Conservation (phyloP, 2,888 invertebrate genomes). For the Cotesia congregata region DNA sequence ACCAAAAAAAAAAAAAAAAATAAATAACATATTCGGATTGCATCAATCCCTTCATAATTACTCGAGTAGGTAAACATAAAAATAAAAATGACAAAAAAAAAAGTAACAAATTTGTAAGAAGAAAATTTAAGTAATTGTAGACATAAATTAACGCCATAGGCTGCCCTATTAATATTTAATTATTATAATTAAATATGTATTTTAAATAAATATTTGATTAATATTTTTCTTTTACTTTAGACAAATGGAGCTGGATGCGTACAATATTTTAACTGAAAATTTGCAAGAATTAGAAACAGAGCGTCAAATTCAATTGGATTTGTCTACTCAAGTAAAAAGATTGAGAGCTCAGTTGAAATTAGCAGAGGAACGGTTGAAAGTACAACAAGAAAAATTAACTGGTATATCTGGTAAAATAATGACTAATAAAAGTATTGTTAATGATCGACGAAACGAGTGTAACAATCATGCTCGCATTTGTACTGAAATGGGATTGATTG, state of each 20-base stretch:
- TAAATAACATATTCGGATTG: no score
- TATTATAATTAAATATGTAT: not conserved
- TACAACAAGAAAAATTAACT: constrained; percentile 59
- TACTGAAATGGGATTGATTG: constrained; percentile 58
- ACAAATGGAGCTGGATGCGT: constrained; percentile 63
- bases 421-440: constrained; percentile 59
- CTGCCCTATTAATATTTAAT: no score
- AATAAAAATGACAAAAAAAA: no score
- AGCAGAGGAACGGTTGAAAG: constrained; percentile 59
- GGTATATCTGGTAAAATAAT: constrained; percentile 60
- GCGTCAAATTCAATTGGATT: constrained; percentile 57
- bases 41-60: no score
- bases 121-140: no score
- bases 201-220: constrained; percentile 29
- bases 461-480: constrained; percentile 63
- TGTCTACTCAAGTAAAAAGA: constrained; percentile 60
- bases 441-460: constrained; percentile 61
- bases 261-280: constrained; percentile 63
- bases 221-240: constrained; percentile 50
- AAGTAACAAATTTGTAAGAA: no score
- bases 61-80: no score
- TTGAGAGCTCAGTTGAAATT: constrained; percentile 58
- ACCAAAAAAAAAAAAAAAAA: no score
- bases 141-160: no score
- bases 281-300: constrained; percentile 65